These are phyloP conservation scores for Trogon melanurus DNA, from an alignment of 2,113 vertebrate species.

Conservation along the genomic window DNA sequence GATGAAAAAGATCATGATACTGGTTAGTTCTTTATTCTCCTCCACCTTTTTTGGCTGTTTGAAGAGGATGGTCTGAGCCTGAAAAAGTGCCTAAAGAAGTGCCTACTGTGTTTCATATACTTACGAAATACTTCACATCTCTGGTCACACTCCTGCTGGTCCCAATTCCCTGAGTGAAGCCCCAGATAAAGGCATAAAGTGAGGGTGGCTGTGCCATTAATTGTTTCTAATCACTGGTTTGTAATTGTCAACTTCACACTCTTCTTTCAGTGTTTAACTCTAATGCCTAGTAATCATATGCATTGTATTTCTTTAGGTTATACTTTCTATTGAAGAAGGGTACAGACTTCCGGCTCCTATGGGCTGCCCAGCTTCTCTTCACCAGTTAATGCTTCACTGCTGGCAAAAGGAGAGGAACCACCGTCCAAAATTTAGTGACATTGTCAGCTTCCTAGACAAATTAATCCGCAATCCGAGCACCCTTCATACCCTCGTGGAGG, in stretches of 20 bases:
- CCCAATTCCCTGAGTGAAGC: background rate
- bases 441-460: constrained; percentile 94
- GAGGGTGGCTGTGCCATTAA: background rate
- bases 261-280: background rate
- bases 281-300: background rate
- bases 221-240: background rate
- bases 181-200: background rate
- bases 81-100: background rate
- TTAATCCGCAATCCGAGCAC: constrained; percentile 94
- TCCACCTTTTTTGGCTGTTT: background rate
- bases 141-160: background rate
- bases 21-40: background rate
- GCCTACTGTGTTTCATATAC: background rate
- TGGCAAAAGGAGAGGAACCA: constrained; percentile 97
- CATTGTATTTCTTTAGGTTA: constrained; percentile 80
- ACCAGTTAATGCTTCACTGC: constrained; percentile 95
- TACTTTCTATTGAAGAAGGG: constrained; percentile 95
- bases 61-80: background rate
- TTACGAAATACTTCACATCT: background rate
- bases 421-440: constrained; percentile 92
- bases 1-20: background rate
- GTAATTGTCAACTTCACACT: background rate
- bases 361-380: constrained; percentile 92
- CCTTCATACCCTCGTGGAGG: constrained; percentile 91
- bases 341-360: constrained; percentile 95